Conservation (phyloP, 2,888 invertebrate species). For the Macrophya alboannulata region DNA sequence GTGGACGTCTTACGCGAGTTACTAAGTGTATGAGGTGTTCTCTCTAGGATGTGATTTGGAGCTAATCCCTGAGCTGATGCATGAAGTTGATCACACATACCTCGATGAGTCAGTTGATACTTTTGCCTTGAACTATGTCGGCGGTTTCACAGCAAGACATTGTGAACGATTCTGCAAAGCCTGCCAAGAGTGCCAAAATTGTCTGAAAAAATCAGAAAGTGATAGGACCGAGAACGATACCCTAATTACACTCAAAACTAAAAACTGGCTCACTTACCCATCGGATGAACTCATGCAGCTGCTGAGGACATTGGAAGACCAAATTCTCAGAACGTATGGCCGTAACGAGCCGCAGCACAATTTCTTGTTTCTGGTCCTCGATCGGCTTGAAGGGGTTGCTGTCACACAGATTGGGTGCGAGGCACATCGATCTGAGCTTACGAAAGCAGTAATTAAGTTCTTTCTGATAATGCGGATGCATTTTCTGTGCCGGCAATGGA, state of each 20-base stretch:
- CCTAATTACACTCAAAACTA: conserved; percentile 33
- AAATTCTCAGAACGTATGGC: background rate
- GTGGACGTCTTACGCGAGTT: no score
- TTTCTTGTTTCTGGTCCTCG: conserved; percentile 26
- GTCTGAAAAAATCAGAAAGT: conserved; percentile 9
- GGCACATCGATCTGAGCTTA: conserved; percentile 4
- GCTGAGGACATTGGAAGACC: background rate
- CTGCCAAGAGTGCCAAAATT: conserved; percentile 1
- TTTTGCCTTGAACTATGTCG: conserved; percentile 33
- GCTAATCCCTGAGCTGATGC: conserved; percentile 17
- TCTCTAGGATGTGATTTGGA: background rate
- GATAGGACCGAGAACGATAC: conserved; percentile 21
- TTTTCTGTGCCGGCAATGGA: conserved; percentile 14
- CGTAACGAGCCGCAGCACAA: conserved; percentile 26
- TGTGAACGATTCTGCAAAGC: conserved; percentile 6
- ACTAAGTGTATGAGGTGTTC: no score
- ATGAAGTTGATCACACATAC: conserved; percentile 25
- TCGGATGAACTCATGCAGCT: conserved; percentile 15
- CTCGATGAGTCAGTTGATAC: conserved; percentile 17
- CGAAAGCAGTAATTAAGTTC: conserved; percentile 34
- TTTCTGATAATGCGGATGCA: conserved; percentile 24
- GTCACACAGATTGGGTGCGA: conserved; percentile 10
- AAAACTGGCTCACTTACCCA: conserved; percentile 39
- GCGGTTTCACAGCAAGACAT: conserved; percentile 31
- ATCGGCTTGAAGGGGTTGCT: background rate